Percentiles rank a stretch among this genome's conserved stretches.
These are phyloP conservation scores for Eunapius fragilis DNA, from an alignment of 37 sponge, comb jelly and placozoan genomes.

Conservation along the genomic window DNA sequence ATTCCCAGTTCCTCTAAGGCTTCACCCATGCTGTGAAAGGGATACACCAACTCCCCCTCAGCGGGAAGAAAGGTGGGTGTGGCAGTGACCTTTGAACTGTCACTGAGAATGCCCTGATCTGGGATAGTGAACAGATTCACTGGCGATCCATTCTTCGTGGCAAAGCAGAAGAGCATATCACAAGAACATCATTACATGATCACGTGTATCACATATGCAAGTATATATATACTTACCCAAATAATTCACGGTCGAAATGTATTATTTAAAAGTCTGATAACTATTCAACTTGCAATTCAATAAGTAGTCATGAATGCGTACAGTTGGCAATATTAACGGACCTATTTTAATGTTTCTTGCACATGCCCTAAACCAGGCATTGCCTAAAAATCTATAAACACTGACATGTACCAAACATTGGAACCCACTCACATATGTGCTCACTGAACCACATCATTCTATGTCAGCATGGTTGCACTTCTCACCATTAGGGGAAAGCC, in stretches of 20 bases:
- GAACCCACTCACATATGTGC: neutral
- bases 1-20: conserved; percentile 25
- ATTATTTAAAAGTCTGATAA: too few relatives aligned
- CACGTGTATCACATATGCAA: too few relatives aligned
- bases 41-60: conserved; percentile 37
- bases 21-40: neutral
- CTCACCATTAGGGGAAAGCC: conserved; percentile 42
- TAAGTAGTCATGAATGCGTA: too few relatives aligned
- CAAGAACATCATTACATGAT: too few relatives aligned
- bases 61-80: conserved; percentile 32
- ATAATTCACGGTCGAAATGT: too few relatives aligned
- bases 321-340: too few relatives aligned
- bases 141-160: neutral
- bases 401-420: neutral
- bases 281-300: too few relatives aligned
- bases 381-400: too few relatives aligned
- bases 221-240: too few relatives aligned
- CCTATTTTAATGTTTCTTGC: too few relatives aligned
- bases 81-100: neutral
- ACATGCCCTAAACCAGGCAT: too few relatives aligned
- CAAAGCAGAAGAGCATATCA: too few relatives aligned
- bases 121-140: neutral
- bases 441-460: neutral
- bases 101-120: neutral
- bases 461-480: neutral